These are phyloP conservation scores for Hymenopus coronatus DNA, from an alignment of 2,888 invertebrate species.

Conservation along the genomic window DNA sequence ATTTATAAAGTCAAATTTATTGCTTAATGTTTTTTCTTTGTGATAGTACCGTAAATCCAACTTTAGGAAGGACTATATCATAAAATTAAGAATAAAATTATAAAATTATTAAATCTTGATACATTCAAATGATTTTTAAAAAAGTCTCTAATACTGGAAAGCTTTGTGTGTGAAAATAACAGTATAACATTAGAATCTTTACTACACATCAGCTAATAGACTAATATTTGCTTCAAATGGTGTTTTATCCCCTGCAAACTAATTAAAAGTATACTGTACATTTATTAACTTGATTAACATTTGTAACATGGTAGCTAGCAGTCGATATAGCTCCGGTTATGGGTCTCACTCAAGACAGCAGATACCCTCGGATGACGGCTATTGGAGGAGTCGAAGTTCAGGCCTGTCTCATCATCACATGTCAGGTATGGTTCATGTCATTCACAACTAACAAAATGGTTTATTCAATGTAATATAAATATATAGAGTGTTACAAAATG, in stretches of 20 bases:
- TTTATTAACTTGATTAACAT: slow-evolving; percentile 5
- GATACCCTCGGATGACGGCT: slow-evolving; percentile 18
- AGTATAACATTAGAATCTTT: too few relatives aligned
- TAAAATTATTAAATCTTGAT: too few relatives aligned
- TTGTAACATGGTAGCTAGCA: slow-evolving; percentile 23
- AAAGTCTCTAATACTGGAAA: background rate
- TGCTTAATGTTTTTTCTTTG: too few relatives aligned
- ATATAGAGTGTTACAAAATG: background rate
- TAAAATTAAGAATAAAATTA: too few relatives aligned
- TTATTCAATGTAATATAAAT: background rate
- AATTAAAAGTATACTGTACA: background rate
- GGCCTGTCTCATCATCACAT: slow-evolving; percentile 10
- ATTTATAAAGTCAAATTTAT: too few relatives aligned
- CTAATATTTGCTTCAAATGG: background rate
- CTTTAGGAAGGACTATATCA: too few relatives aligned
- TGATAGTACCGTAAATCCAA: too few relatives aligned
- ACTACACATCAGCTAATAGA: background rate
- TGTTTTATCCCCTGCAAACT: background rate
- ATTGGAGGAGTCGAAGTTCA: slow-evolving; percentile 22
- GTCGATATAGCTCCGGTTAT: slow-evolving; percentile 20
- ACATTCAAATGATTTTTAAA: too few relatives aligned
- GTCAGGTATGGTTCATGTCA: slow-evolving; percentile 8
- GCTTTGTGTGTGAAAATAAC: background rate
- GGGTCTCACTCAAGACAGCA: slow-evolving; percentile 16
- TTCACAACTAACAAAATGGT: background rate